Conservation (phyloP, 2,113 vertebrate species). For the Psammodynastes pulverulentus region DNA sequence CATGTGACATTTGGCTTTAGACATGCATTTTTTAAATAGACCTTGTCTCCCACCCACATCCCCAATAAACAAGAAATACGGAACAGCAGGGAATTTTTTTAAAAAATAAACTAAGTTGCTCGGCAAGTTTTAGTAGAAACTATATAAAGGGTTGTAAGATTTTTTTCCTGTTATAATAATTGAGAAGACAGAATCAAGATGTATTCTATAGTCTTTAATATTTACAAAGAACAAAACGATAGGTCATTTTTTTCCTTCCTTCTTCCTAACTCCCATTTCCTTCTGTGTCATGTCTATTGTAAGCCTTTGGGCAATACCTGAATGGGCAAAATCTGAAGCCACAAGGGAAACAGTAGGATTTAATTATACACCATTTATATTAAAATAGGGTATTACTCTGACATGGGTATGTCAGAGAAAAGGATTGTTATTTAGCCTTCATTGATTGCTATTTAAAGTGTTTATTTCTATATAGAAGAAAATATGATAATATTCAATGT, state of each 20-base stretch:
- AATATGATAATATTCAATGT: background rate
- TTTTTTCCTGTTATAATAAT: background rate
- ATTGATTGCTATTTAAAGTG: background rate
- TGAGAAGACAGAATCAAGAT: background rate
- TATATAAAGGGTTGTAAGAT: background rate
- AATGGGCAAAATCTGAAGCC: background rate
- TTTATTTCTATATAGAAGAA: conserved; percentile 7
- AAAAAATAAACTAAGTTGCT: background rate
- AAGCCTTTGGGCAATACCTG: background rate
- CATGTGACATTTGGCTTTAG: background rate
- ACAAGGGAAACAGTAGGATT: background rate
- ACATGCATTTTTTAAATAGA: background rate
- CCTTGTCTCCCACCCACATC: no score
- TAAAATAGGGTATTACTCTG: background rate
- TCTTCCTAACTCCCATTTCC: background rate
- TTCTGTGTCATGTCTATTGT: background rate
- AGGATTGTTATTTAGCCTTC: background rate
- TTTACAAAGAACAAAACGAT: background rate
- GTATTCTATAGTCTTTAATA: background rate
- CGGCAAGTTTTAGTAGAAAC: background rate
- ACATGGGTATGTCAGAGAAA: background rate
- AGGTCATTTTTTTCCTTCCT: background rate
- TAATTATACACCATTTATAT: background rate
- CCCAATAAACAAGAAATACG: background rate
- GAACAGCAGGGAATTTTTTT: background rate